These are phyloP conservation scores for Agapetus fuscipes DNA, from an alignment of 2,888 invertebrate species.

Conservation along the genomic window DNA sequence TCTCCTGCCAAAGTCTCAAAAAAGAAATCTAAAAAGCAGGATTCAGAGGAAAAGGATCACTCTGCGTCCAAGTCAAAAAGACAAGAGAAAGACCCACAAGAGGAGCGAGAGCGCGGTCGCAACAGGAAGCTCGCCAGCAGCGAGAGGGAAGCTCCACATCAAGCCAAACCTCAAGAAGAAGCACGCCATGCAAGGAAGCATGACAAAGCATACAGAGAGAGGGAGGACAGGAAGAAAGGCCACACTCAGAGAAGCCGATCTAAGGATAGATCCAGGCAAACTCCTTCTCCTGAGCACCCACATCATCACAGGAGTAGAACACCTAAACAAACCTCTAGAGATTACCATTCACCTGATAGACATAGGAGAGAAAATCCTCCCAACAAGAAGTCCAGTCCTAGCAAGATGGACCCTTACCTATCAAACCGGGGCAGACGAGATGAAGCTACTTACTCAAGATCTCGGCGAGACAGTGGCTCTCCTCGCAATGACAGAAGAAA, in stretches of 20 bases:
- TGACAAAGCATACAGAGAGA: conserved; percentile 25
- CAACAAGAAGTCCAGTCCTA: conserved; percentile 24
- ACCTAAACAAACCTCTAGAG: conserved; percentile 16
- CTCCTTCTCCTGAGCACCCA: not conserved
- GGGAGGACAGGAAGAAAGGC: conserved; percentile 20
- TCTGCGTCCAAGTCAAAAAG: conserved; percentile 8
- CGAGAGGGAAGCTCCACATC: conserved; percentile 3
- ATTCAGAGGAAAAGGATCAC: conserved; percentile 12
- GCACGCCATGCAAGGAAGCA: no score
- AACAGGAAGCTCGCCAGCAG: conserved; percentile 10
- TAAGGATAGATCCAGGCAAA: conserved; percentile 7
- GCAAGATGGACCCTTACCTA: conserved; percentile 25
- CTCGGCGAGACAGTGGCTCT: conserved; percentile 8
- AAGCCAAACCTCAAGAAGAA: conserved; percentile 25
- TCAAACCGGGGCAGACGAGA: conserved; percentile 27
- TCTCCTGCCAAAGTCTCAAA: conserved; percentile 33
- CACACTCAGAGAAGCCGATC: conserved; percentile 19
- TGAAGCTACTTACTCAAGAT: conserved; percentile 11
- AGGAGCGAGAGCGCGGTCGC: conserved; percentile 9
- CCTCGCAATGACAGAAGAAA: conserved; percentile 11
- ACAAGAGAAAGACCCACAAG: conserved; percentile 7
- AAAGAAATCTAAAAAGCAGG: conserved; percentile 14
- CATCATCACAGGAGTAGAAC: conserved; percentile 13
- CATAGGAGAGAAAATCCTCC: conserved; percentile 22
- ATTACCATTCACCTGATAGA: conserved; percentile 19